Base-by-base conservation (phyloP, 2,888 invertebrate genomes). In the Heliconius sara region DNA sequence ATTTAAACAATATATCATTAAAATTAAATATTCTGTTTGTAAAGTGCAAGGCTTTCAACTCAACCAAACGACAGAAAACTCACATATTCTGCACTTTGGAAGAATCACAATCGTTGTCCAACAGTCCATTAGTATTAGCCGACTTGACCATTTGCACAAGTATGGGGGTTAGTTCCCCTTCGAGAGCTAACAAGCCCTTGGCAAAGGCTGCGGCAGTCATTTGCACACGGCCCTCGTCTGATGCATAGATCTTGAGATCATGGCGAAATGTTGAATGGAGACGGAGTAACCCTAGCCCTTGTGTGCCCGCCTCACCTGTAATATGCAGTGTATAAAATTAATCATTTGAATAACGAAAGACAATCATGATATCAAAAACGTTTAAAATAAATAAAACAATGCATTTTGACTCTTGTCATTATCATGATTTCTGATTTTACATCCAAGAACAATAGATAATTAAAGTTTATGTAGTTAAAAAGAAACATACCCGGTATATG, bases 131-230 rank as follows among this genome's bases (percentile, higher is more conserved):
- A 0, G 99, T 99, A 89, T 99, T 99, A 39, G 99, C 99, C 83
- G 99, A 99, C 91, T 99, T 99, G 63, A 99, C 99, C 99, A 99
- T 99, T 94, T 99, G 99, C 75, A 99, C 99, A 72, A 99, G 95
- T 89, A 99, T 99, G 0, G 99, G 99, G 0, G 99, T 99, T 65
- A 99, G 95, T 92, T 99, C 99, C 0, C 99, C 99, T 92, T 99
- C 99, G 76, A 99, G 91, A 0, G 99, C 99, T 13, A 99, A 95
- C 52, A 99, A 95, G 0, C 99, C 99, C 95, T 99, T 99, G 4
- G 99, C 99, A 93, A 99, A 99, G 2, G 99, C 99, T 0, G 99
- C 99, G 0, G 99, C 99, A 0, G 99, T 99, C 99, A 99, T 99
- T 94, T 99, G 99, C 3, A 99, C 99, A 79, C 99, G 96, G 4